Evolutionary conservation across 1,140 invertebrate genomes (phyloP), one percentile per base, ranked within the genome.

Genomic region (Lucilia cuprina): DNA sequence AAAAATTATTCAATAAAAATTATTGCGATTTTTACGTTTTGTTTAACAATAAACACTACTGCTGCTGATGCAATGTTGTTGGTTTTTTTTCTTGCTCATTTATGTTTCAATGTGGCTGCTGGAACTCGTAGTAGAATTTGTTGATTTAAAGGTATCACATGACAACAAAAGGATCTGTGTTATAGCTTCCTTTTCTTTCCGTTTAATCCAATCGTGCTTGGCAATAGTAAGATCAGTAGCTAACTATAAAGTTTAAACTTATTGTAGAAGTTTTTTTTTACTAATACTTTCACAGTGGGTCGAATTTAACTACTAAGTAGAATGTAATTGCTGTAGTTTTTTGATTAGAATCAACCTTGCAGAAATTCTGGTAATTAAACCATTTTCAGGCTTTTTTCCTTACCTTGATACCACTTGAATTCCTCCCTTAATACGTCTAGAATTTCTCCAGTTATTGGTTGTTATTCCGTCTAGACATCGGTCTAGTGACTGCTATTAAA

Each of bases 1-100:
- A 90, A 89, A 90, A 90, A 90, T 90, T 90, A 90, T 90, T 90
- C 89, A 90, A 90, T 90, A 90, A 90, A 89, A 89, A 89, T 90
- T 89, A 90, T 90, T 90, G 89, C 86, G 87, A 74, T 74, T 74
- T 82, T 74, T 84, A 65, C 60, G 50, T 82, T 70, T 65, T 82
- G 21, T 82, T 65, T 82, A 82, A 35, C 30, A 35, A 21, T 47
- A 77, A 77, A 35, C 19, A 70, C 65, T 70, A 7, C 10, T 19
- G 65, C 65, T 70, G 65, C 2, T 41, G 41, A 5, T 55, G 10
- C 50, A 55, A 55, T 55, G 2, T 55, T 55, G 4, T 13, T 13
- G 5, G 50, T 55, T 55, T 7, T 41, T 41, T 7, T 41, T 41
- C 7, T 30, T 10, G 2, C 41, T 10, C 41, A 8, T 41, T 41